phyloP scores from a whole-genome alignment of 2,113 vertebrate species.

The Sturnira hondurensis region DNA sequence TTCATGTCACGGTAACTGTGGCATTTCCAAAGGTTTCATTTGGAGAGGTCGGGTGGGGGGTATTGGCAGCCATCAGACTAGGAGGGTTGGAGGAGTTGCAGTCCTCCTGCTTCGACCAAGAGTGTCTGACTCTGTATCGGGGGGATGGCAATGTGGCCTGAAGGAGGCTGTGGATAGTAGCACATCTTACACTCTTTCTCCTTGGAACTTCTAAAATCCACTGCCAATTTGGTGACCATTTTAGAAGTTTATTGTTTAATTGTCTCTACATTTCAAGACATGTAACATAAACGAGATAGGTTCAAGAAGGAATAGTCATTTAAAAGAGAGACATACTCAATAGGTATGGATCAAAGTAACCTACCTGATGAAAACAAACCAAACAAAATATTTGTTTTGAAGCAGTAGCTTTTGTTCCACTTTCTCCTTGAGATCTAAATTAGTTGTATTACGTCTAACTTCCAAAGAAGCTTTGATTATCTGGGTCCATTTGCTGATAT shows the following conservation, averaged over 20 bases:
- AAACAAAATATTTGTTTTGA: slow-evolving; percentile 1
- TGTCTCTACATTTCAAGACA: not conserved
- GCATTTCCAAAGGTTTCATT: not conserved
- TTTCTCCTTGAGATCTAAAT: slow-evolving; percentile 12
- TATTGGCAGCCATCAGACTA: not conserved
- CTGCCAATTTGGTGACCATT: not conserved
- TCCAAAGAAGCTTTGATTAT: slow-evolving; percentile 16
- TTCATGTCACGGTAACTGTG: not conserved
- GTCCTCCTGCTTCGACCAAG: not conserved
- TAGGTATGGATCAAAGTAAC: not conserved
- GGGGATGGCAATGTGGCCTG: not conserved
- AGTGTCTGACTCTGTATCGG: not conserved
- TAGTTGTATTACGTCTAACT: slow-evolving; percentile 16
- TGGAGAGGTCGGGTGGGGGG: no score
- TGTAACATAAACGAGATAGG: not conserved
- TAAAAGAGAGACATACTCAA: not conserved
- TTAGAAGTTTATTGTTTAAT: not conserved
- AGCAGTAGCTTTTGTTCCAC: not conserved
- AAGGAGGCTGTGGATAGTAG: not conserved
- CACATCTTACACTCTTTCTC: not conserved
- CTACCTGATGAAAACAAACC: not conserved
- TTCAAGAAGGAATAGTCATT: not conserved
- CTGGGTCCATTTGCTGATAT: not conserved
- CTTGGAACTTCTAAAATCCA: not conserved
- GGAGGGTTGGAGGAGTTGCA: not conserved